These are phyloP conservation scores for Saccostrea cuccullata DNA, from an alignment of 1,140 invertebrate species.

Conservation along the genomic window DNA sequence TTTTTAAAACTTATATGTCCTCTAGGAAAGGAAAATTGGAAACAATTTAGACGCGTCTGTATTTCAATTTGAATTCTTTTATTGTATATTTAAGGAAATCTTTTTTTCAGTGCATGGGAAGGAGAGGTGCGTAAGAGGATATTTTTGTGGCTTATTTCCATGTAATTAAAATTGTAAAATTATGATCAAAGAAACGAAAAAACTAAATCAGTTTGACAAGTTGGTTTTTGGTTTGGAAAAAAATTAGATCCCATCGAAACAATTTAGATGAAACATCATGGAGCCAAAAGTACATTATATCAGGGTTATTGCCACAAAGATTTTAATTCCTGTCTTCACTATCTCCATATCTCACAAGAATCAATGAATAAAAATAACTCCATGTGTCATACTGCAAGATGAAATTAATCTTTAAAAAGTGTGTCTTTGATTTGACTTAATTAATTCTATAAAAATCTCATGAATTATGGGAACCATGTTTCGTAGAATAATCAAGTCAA, in stretches of 20 bases:
- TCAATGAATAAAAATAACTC: neutral
- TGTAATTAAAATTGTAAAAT: neutral
- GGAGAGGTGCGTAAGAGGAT: neutral
- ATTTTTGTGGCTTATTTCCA: neutral
- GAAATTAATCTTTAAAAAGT: neutral
- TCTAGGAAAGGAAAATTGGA: neutral
- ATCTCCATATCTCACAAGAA: neutral
- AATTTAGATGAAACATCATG: too few relatives aligned
- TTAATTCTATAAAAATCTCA: neutral
- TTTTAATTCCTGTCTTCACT: too few relatives aligned
- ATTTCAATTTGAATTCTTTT: too few relatives aligned
- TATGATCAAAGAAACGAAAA: neutral
- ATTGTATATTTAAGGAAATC: too few relatives aligned
- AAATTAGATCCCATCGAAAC: neutral
- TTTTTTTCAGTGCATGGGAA: neutral
- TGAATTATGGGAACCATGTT: neutral
- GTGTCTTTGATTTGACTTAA: neutral
- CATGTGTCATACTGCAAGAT: neutral
- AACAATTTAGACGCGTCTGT: neutral
- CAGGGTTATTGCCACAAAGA: too few relatives aligned
- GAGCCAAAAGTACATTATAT: too few relatives aligned
- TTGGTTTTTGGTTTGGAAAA: neutral
- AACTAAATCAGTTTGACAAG: constrained; percentile 4
- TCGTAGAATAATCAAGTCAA: too few relatives aligned
- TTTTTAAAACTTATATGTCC: too few relatives aligned